Evolutionary conservation across 1,140 invertebrate species (phyloP).

Genomic region (Acyrthosiphon pisum): DNA sequence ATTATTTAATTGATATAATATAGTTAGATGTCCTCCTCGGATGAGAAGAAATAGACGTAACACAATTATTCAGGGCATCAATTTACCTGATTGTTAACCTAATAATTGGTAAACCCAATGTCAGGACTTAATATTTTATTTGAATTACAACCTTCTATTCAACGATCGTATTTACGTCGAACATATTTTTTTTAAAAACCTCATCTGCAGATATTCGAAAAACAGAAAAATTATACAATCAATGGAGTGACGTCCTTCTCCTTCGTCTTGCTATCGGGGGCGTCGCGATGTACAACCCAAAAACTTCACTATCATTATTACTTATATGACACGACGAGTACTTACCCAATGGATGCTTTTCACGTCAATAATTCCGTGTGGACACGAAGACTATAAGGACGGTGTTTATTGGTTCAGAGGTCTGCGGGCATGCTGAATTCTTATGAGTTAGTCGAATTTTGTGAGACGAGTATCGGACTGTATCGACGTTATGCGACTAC

Average conservation of each 20-base stretch:
- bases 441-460: background rate
- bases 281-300: background rate
- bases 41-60: background rate
- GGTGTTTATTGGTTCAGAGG: too few relatives aligned
- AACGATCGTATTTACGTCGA: too few relatives aligned
- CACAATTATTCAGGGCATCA: background rate
- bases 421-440: background rate
- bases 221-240: background rate
- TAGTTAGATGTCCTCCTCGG: background rate
- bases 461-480: background rate
- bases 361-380: background rate
- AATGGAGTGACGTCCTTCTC: background rate
- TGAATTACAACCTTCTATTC: too few relatives aligned
- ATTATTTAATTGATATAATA: background rate
- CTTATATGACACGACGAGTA: background rate
- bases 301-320: background rate
- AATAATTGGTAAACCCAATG: background rate
- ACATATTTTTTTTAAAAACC: background rate
- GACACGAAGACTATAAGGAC: too few relatives aligned
- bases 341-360: background rate
- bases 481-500: background rate
- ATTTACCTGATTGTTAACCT: background rate
- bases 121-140: background rate
- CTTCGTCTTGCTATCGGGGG: too few relatives aligned
- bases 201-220: background rate